A percentile compares a stretch with the other conserved stretches of the same genome.
phyloP scores from a whole-genome alignment of 2,888 invertebrate species.

The Agriotes lineatus region DNA sequence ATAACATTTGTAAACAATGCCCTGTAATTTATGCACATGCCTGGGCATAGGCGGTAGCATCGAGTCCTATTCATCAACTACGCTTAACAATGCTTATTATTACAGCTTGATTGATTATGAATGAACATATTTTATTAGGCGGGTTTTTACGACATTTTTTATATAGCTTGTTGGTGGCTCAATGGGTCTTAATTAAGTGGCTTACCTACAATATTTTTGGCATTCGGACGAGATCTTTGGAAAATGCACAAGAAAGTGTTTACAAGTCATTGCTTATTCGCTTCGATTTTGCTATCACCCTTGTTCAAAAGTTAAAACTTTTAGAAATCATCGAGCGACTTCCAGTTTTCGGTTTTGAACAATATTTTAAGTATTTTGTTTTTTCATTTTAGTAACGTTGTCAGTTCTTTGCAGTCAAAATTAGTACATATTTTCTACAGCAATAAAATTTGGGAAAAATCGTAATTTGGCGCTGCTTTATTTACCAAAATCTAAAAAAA shows the following conservation, averaged over 20 bases:
- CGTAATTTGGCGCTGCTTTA: too few relatives aligned
- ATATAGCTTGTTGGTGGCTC: background rate
- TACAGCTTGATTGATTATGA: slow-evolving; percentile 31
- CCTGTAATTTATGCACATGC: slow-evolving; percentile 40
- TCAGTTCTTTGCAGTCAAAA: too few relatives aligned
- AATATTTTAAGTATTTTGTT: too few relatives aligned
- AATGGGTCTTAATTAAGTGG: slow-evolving; percentile 29
- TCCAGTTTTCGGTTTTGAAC: too few relatives aligned
- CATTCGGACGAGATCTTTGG: background rate
- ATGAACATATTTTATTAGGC: slow-evolving; percentile 21
- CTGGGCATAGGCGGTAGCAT: slow-evolving; percentile 40
- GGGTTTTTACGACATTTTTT: slow-evolving; percentile 9
- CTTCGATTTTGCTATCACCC: background rate
- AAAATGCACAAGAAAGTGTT: background rate
- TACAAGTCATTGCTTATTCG: background rate
- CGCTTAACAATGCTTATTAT: slow-evolving; percentile 36
- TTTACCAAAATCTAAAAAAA: too few relatives aligned
- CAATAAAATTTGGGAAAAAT: too few relatives aligned
- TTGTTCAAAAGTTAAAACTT: background rate
- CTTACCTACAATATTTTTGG: slow-evolving; percentile 2
- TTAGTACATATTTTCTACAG: too few relatives aligned
- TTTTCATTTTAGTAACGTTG: too few relatives aligned
- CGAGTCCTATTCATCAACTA: slow-evolving; percentile 36
- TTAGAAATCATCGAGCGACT: background rate
- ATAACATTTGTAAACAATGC: slow-evolving; percentile 48